Conservation (phyloP, 1,140 invertebrate genomes). For the Drosophila orena region DNA sequence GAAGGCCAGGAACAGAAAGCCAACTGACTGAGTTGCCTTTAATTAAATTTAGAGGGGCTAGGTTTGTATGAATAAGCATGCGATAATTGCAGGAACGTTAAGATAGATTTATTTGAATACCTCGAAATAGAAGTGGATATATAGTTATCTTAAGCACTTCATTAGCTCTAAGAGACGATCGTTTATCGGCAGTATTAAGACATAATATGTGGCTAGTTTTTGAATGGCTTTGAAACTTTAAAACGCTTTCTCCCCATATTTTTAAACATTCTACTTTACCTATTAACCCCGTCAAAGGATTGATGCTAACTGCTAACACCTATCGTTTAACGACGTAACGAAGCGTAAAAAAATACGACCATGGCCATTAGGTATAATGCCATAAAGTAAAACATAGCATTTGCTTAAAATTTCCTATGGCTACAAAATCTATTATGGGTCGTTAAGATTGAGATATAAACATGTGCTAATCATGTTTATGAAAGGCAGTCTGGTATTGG, state of each 20-base stretch:
- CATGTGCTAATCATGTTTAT: constrained; percentile 17
- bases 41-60: constrained; percentile 28
- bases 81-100: neutral
- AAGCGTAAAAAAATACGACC: neutral
- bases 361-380: neutral
- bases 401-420: neutral
- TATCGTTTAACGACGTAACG: constrained; percentile 2
- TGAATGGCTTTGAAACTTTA: neutral
- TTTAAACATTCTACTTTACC: neutral
- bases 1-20: constrained; percentile 4
- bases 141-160: neutral
- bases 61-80: no score
- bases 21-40: constrained; percentile 7
- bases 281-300: neutral
- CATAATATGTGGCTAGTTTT: neutral
- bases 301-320: neutral
- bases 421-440: neutral
- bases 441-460: neutral
- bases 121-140: neutral
- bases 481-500: constrained; percentile 12
- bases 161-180: neutral
- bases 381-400: constrained; percentile 1
- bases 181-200: neutral
- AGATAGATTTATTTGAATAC: neutral
- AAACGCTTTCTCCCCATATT: neutral